phyloP scores from a whole-genome alignment of 92 coral and sea anemone species.

The Palythoa heliodiscus region DNA sequence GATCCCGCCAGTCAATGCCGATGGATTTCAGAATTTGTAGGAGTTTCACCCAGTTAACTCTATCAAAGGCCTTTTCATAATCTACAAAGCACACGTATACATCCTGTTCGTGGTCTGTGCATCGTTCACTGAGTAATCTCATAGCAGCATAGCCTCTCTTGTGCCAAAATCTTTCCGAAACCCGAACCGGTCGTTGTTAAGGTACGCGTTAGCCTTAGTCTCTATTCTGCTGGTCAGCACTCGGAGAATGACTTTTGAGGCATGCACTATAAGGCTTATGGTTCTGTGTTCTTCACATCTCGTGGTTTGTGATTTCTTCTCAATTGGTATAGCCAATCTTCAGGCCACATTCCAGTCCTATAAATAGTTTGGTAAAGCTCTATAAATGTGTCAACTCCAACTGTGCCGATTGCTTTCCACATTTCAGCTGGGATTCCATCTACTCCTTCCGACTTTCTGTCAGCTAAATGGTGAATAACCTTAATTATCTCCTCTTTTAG shows the following conservation, averaged over 20 bases:
- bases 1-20: too few species aligned
- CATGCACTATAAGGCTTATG: too few species aligned
- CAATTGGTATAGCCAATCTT: slow-evolving; percentile 37
- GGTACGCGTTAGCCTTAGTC: too few species aligned
- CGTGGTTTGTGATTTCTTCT: slow-evolving; percentile 38
- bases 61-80: too few species aligned
- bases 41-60: slow-evolving; percentile 30
- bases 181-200: slow-evolving; percentile 39
- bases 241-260: too few species aligned
- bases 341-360: slow-evolving; percentile 44
- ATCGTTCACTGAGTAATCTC: slow-evolving; percentile 48
- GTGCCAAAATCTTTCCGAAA: slow-evolving; percentile 24
- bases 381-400: slow-evolving; percentile 22
- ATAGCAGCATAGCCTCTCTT: slow-evolving; percentile 14
- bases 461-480: slow-evolving; percentile 29
- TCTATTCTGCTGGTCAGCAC: too few species aligned
- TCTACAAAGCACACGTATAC: too few species aligned
- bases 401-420: slow-evolving; percentile 24
- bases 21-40: background rate
- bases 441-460: slow-evolving; percentile 44
- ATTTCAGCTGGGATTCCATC: slow-evolving; percentile 55
- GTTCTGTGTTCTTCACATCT: background rate
- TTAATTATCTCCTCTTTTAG: background rate
- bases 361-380: slow-evolving; percentile 29
- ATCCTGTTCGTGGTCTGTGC: too few species aligned